Percentiles rank a stretch among this genome's conserved stretches.
Conservation (phyloP, 2,797 vertebrate species). For the Apogon hyalosoma region DNA sequence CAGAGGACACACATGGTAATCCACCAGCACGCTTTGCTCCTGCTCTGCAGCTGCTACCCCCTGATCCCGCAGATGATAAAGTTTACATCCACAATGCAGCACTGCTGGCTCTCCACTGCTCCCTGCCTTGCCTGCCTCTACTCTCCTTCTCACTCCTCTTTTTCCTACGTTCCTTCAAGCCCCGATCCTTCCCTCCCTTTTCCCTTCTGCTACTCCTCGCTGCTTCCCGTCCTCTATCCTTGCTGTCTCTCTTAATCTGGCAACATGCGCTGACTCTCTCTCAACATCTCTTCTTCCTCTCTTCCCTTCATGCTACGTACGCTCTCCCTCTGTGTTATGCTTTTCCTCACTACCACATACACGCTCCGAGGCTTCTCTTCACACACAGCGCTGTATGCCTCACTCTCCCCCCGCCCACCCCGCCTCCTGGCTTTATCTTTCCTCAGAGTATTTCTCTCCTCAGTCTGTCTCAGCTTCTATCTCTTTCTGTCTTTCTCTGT, state of each 20-base stretch:
- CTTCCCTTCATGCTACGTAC: constrained; percentile 43
- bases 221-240: constrained; percentile 41
- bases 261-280: constrained; percentile 55
- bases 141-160: constrained; percentile 31
- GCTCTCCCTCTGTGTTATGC: constrained; percentile 49
- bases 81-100: constrained; percentile 84
- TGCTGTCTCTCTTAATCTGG: constrained; percentile 53
- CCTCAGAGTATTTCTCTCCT: constrained; percentile 57
- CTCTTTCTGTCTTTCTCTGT: constrained; percentile 30
- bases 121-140: constrained; percentile 24
- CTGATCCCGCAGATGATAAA: constrained; percentile 77
- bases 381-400: constrained; percentile 37
- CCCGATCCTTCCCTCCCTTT: neutral
- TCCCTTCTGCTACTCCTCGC: constrained; percentile 4
- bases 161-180: constrained; percentile 17
- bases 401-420: constrained; percentile 46
- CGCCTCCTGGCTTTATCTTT: constrained; percentile 67
- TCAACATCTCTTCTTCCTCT: constrained; percentile 26
- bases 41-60: constrained; percentile 64
- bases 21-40: constrained; percentile 65
- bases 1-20: constrained; percentile 79
- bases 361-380: constrained; percentile 45
- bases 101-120: constrained; percentile 35
- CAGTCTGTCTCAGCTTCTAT: constrained; percentile 48
- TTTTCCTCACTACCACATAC: constrained; percentile 51